phyloP scores from a whole-genome alignment of 2,888 invertebrate genomes.

The Melikaiella ostensackeni region DNA sequence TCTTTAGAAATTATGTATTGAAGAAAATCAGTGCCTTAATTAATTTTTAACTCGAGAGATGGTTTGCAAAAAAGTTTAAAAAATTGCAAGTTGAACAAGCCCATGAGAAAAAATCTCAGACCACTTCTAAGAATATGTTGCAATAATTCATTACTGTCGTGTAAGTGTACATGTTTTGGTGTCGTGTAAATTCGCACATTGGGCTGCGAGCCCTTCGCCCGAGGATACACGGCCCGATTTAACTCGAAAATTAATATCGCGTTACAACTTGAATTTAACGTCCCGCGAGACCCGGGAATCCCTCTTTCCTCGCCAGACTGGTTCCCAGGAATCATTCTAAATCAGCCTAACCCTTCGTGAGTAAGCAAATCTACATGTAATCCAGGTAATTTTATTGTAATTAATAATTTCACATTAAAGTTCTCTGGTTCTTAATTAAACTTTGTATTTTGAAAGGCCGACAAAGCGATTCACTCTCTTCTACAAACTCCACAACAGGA shows the following conservation, averaged over 20 bases:
- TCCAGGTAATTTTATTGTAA: conserved; percentile 33
- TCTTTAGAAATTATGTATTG: neutral
- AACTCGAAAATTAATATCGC: conserved; percentile 59
- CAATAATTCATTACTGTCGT: conserved; percentile 55
- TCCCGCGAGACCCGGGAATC: conserved; percentile 12
- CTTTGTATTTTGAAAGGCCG: neutral
- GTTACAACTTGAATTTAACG: conserved; percentile 46
- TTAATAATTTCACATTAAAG: conserved; percentile 20
- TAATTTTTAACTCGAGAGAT: neutral
- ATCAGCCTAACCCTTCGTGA: conserved; percentile 18
- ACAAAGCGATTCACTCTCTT: neutral
- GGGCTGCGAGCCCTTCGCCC: conserved; percentile 39
- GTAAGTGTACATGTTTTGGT: conserved; percentile 54
- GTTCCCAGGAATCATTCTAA: conserved; percentile 36
- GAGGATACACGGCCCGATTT: conserved; percentile 58
- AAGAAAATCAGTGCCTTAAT: conserved; percentile 6
- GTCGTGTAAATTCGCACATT: conserved; percentile 52
- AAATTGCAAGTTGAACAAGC: conserved; percentile 18
- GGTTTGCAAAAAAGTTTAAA: conserved; percentile 7
- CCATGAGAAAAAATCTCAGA: conserved; percentile 46
- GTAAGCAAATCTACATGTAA: conserved; percentile 3
- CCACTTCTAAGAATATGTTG: conserved; percentile 50
- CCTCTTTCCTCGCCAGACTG: conserved; percentile 23
- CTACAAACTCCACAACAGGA: neutral
- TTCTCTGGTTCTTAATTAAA: conserved; percentile 14